Evolutionary conservation across 2,797 vertebrate genomes (phyloP).

Genomic region (Myotis vivesi): DNA sequence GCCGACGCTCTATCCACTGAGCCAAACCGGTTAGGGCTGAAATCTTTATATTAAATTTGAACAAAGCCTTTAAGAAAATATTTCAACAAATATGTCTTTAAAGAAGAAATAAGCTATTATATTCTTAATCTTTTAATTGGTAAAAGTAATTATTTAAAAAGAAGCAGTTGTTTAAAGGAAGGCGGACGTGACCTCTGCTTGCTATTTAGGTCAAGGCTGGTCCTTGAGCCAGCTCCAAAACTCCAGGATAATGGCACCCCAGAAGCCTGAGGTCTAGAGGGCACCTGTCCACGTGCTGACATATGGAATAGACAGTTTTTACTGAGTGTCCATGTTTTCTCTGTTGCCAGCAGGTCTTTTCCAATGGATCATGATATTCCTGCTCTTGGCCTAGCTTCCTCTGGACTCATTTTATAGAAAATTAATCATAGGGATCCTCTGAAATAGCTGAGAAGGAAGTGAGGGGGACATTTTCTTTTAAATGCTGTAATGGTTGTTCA

Average conservation of each 20-base stretch:
- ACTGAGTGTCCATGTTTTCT: background rate
- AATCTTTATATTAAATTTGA: background rate
- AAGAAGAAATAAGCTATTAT: background rate
- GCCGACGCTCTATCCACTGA: too few species aligned
- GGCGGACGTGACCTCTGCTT: accelerated
- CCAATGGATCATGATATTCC: background rate
- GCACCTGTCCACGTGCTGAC: too few species aligned
- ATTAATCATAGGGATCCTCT: too few species aligned
- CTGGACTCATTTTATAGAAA: background rate
- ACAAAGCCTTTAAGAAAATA: background rate
- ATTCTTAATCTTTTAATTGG: background rate
- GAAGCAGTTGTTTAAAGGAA: background rate
- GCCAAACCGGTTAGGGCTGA: too few species aligned
- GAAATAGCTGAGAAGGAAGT: background rate
- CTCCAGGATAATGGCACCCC: background rate
- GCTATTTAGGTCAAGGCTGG: background rate
- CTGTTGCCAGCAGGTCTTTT: background rate
- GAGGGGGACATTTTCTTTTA: background rate
- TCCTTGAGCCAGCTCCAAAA: background rate
- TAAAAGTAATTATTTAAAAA: background rate
- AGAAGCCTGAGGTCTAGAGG: background rate
- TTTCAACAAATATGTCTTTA: background rate
- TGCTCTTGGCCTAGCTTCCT: background rate
- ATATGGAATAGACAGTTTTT: accelerated
- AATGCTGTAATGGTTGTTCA: background rate